Percentiles rank a stretch among this genome's conserved stretches.
Conservation (phyloP, 2,888 invertebrate genomes). For the Orthosia gracilis region DNA sequence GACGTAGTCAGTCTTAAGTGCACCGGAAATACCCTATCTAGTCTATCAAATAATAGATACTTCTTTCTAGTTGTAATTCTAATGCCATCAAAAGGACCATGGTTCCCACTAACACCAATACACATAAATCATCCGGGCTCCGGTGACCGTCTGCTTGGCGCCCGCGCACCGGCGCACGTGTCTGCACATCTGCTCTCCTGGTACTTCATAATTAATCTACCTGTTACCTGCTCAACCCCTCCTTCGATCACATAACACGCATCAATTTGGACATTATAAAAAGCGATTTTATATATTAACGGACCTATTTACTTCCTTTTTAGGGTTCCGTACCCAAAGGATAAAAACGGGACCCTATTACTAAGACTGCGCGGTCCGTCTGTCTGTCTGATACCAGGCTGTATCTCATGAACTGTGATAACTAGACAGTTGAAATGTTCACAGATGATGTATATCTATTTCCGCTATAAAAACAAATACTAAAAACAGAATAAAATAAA, state of each 20-base stretch:
- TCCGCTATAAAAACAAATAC: too few species aligned
- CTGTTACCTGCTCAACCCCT: constrained; percentile 66
- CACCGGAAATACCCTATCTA: background rate
- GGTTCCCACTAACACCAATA: constrained; percentile 30
- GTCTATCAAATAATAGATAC: background rate
- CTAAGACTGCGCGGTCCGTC: too few species aligned
- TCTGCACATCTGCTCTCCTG: constrained; percentile 80
- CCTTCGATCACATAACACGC: constrained; percentile 17
- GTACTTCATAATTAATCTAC: constrained; percentile 74
- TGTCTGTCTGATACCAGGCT: too few species aligned
- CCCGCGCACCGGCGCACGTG: constrained; percentile 76
- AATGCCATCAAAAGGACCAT: constrained; percentile 22
- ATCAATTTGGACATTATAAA: constrained; percentile 32
- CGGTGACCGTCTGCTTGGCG: constrained; percentile 35
- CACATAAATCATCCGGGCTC: constrained; percentile 57
- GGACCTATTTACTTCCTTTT: constrained; percentile 1
- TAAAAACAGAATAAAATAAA: too few species aligned
- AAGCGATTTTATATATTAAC: constrained; percentile 14
- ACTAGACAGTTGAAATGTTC: too few species aligned
- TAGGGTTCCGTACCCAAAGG: too few species aligned
- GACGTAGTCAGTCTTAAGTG: background rate
- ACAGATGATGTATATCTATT: too few species aligned
- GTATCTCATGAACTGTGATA: too few species aligned
- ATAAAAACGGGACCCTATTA: too few species aligned
- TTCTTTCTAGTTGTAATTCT: constrained; percentile 18